A percentile compares a stretch with the other conserved stretches of the same genome.
phyloP scores from a whole-genome alignment of 2,113 vertebrate species.

The Nematolebias whitei region DNA sequence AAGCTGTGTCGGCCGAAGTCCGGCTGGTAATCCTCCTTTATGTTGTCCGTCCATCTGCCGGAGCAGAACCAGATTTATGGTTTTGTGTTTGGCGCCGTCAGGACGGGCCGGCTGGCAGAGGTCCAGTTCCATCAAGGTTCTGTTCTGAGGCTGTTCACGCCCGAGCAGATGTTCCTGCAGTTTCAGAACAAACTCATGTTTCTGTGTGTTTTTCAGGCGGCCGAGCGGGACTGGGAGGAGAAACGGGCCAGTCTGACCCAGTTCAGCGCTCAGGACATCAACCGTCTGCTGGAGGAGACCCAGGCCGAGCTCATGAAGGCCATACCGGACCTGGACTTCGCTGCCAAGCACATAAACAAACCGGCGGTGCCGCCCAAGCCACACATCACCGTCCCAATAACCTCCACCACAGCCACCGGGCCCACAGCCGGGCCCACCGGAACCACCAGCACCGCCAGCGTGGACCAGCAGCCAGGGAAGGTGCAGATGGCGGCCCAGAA shows the following conservation, averaged over 20 bases:
- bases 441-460: slow-evolving; percentile 78
- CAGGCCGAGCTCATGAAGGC: slow-evolving; percentile 98
- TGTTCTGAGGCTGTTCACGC: background rate
- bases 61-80: background rate
- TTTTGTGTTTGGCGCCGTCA: background rate
- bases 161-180: slow-evolving; percentile 5
- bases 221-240: slow-evolving; percentile 97
- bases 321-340: slow-evolving; percentile 95
- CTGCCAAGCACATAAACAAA: slow-evolving; percentile 88
- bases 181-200: slow-evolving; percentile 2
- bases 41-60: background rate
- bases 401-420: slow-evolving; percentile 70
- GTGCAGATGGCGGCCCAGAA: slow-evolving; percentile 83
- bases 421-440: slow-evolving; percentile 35
- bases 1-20: slow-evolving; percentile 91
- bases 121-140: slow-evolving; percentile 14
- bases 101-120: slow-evolving; percentile 33
- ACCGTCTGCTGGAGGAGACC: slow-evolving; percentile 93
- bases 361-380: slow-evolving; percentile 75
- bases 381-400: slow-evolving; percentile 75
- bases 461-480: slow-evolving; percentile 88
- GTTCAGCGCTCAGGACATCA: slow-evolving; percentile 97
- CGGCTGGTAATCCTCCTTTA: slow-evolving; percentile 75
- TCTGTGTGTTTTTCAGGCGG: slow-evolving; percentile 81
- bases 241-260: slow-evolving; percentile 94